Percentiles rank a stretch among this genome's conserved stretches.
These are phyloP conservation scores for Pseudoips prasinana DNA, from an alignment of 2,888 invertebrate species.

Conservation along the genomic window DNA sequence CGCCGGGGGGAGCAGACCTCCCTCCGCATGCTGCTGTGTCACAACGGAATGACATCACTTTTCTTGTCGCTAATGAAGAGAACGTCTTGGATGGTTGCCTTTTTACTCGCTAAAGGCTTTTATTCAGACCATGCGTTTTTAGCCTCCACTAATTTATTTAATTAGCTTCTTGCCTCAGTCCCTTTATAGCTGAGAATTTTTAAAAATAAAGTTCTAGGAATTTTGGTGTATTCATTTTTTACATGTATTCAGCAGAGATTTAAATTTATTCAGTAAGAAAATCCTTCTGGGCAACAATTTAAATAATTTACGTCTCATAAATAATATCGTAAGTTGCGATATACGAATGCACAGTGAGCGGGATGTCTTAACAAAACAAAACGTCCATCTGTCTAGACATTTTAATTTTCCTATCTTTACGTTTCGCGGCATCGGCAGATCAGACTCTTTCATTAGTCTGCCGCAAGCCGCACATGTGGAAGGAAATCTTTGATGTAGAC, in stretches of 20 bases:
- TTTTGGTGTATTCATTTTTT: constrained; percentile 20
- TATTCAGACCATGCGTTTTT: constrained; percentile 47
- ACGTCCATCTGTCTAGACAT: constrained; percentile 72
- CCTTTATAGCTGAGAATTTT: constrained; percentile 9
- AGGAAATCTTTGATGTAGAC: constrained; percentile 70
- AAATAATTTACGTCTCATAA: constrained; percentile 46
- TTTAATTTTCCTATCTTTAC: constrained; percentile 78
- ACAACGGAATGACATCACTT: constrained; percentile 80
- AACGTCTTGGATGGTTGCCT: constrained; percentile 68
- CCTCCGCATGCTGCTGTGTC: constrained; percentile 67
- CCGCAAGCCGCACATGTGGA: constrained; percentile 54
- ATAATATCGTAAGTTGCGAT: constrained; percentile 37
- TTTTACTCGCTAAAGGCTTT: constrained; percentile 55
- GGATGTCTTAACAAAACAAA: constrained; percentile 60
- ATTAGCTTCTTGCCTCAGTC: constrained; percentile 40
- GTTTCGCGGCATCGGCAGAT: constrained; percentile 64
- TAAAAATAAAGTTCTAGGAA: constrained; percentile 19
- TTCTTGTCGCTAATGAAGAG: constrained; percentile 81
- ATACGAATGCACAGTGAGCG: constrained; percentile 30
- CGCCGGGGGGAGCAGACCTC: constrained; percentile 68
- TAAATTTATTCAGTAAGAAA: constrained; percentile 34
- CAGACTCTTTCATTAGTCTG: constrained; percentile 69
- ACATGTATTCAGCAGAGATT: constrained; percentile 20
- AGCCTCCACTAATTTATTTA: constrained; percentile 45
- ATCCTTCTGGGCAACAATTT: constrained; percentile 34